A percentile compares a stretch with the other conserved stretches of the same genome.
Evolutionary conservation across 2,113 vertebrate species (phyloP).

Genomic region (Gopherus flavomarginatus): DNA sequence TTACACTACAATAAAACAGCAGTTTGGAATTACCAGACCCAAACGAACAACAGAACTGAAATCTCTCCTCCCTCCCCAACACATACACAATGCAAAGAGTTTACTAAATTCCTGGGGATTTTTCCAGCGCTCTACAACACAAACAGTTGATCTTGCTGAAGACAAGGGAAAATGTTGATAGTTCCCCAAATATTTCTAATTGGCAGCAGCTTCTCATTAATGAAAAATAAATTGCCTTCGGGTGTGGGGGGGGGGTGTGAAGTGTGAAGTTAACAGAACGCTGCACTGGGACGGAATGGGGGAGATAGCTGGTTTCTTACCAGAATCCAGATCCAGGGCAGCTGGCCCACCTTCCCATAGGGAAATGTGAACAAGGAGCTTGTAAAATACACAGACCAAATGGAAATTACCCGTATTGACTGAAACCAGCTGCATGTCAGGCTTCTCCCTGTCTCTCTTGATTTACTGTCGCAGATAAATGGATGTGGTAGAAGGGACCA

Average conservation of each 20-base stretch:
- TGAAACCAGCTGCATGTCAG: constrained; percentile 87
- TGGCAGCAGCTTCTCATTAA: constrained; percentile 38
- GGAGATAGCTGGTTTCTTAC: constrained; percentile 74
- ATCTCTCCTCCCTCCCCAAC: not conserved
- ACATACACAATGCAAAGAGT: constrained; percentile 44
- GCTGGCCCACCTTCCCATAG: constrained; percentile 84
- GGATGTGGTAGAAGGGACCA: constrained; percentile 60
- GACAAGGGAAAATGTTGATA: constrained; percentile 35
- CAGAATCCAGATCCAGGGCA: constrained; percentile 81
- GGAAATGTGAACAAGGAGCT: constrained; percentile 86
- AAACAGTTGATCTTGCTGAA: constrained; percentile 48
- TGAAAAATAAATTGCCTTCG: constrained; percentile 13
- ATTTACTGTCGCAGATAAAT: constrained; percentile 78
- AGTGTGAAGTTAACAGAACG: not conserved
- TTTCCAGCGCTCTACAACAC: constrained; percentile 41
- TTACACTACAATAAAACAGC: constrained; percentile 62
- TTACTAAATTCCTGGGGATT: constrained; percentile 45
- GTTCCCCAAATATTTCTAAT: constrained; percentile 66
- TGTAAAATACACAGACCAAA: constrained; percentile 86
- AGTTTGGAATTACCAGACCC: constrained; percentile 70
- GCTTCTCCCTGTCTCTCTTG: constrained; percentile 69
- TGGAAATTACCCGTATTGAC: constrained; percentile 83
- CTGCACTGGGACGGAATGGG: constrained; percentile 65
- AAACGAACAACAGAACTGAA: constrained; percentile 57
- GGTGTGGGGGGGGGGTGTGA: not conserved